Evolutionary conservation across 2,113 vertebrate species (phyloP), one percentile per base, ranked within the genome.

Genomic region (Macroglossus sobrinus): DNA sequence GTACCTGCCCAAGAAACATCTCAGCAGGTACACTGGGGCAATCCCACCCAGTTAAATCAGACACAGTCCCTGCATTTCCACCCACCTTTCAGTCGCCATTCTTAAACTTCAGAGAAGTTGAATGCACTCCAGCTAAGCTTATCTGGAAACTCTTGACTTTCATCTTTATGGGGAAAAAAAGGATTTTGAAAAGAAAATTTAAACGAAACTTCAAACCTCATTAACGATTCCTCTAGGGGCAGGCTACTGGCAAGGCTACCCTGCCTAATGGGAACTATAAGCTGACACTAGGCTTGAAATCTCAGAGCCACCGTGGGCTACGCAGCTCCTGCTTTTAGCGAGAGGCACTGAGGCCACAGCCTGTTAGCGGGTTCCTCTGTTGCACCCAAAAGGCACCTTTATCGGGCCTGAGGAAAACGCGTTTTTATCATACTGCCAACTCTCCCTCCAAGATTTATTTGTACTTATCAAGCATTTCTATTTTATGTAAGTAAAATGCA

Each of bases 1-100:
- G 80, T 97, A 97, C 98, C 98, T 97, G 85, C 97, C 95, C 88
- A 90, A 97, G 96, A 98, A 98, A 96, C 84, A 91, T 85, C 98
- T 95, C 96, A 89, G 97, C 89, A 96, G 96, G 97, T 97, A 96
- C 82, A 94, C 93, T 81, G 57, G 91, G 68, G 22, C n/a, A 95
- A 78, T 90, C 96, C 84, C 74, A 50, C 71, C 96, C 94, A 72
- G 92, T 89, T 94, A 96, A 97, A 78, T 94, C 94, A 94, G 95
- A 79, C 94, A 91, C 11, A 0, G 92, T 69, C 96, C 94, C 66
- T 71, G 84, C n/a, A 43, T 95, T 96, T 97, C 96, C 92, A 96
- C 93, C 96, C 93, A 97, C 50, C 22, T 0, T 72, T 71, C 0
- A 0, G 78, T 80, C 12, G 11, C 78, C 84, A 79, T 97, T 91